Conservation (phyloP, 2,797 vertebrate species). For the Halcyon smyrnensis region DNA sequence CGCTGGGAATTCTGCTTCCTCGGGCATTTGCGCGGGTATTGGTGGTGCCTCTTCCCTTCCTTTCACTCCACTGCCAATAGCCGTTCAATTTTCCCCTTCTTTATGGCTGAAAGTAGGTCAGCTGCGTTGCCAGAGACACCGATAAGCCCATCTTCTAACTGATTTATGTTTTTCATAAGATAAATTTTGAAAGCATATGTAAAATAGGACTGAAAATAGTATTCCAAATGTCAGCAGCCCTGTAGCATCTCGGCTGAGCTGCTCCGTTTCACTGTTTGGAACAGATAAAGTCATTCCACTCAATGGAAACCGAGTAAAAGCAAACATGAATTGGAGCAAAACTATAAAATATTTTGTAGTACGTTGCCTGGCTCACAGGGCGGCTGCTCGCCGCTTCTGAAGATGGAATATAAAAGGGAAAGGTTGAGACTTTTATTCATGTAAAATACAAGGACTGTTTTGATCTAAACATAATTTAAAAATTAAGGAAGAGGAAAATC, state of each 20-base stretch:
- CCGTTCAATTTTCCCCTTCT: not conserved
- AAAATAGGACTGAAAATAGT: slow-evolving; percentile 24
- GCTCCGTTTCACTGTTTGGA: not conserved
- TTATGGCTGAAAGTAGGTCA: not conserved
- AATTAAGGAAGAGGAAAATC: slow-evolving; percentile 3
- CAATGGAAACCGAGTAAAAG: not conserved
- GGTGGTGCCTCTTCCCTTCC: not conserved
- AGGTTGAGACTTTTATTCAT: not conserved
- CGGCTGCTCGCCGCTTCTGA: not conserved
- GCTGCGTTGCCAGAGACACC: not conserved
- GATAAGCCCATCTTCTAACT: not conserved
- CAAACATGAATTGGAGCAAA: not conserved
- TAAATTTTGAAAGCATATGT: slow-evolving; percentile 46
- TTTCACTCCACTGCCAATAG: not conserved
- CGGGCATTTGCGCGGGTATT: not conserved
- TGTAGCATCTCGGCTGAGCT: not conserved
- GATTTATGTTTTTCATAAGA: not conserved
- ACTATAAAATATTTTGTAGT: not conserved
- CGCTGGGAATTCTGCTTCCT: not conserved
- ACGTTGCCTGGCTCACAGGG: not conserved
- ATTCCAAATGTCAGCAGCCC: slow-evolving; percentile 29
- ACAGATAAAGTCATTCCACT: not conserved
- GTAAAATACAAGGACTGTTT: not conserved
- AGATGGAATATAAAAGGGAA: not conserved
- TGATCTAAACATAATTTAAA: slow-evolving; percentile 20